Evolutionary conservation across 2,888 invertebrate species (phyloP).

Genomic region (Acrocyrtus sp.): DNA sequence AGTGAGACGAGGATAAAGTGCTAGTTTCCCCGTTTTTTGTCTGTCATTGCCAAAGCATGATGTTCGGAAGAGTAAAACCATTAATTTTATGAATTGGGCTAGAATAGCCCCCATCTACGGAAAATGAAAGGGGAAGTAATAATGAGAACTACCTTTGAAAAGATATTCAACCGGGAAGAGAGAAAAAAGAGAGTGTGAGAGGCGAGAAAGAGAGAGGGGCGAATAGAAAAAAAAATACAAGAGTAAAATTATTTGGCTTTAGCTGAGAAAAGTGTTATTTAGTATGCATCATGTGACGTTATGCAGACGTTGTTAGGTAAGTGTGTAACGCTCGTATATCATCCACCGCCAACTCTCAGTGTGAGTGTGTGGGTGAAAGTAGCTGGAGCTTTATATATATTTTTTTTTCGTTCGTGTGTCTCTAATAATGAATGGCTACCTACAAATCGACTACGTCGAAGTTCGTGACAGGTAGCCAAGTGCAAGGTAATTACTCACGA

Average conservation of each 20-base stretch:
- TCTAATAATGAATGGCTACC: conserved; percentile 8
- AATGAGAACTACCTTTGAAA: neutral
- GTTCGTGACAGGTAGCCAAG: conserved; percentile 55
- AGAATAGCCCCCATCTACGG: neutral
- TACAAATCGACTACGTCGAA: conserved; percentile 8
- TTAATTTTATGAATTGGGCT: conserved; percentile 20
- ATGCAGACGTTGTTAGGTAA: no score
- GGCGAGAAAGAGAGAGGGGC: no score
- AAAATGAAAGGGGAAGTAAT: neutral
- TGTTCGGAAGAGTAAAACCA: conserved; percentile 24
- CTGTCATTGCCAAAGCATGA: conserved; percentile 22
- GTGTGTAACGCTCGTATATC: no score
- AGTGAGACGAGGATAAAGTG: neutral
- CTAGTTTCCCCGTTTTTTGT: conserved; percentile 5
- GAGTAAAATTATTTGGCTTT: neutral
- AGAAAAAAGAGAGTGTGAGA: no score
- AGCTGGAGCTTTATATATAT: no score
- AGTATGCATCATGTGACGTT: no score
- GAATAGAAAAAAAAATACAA: no score
- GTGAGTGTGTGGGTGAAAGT: no score
- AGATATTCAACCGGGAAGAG: neutral
- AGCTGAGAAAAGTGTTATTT: neutral
- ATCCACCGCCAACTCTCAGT: no score
- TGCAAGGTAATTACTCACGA: conserved; percentile 53
- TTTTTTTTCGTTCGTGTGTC: neutral